These are phyloP conservation scores for Chloroceryle amazona DNA, from an alignment of 2,797 vertebrate species.

Conservation along the genomic window DNA sequence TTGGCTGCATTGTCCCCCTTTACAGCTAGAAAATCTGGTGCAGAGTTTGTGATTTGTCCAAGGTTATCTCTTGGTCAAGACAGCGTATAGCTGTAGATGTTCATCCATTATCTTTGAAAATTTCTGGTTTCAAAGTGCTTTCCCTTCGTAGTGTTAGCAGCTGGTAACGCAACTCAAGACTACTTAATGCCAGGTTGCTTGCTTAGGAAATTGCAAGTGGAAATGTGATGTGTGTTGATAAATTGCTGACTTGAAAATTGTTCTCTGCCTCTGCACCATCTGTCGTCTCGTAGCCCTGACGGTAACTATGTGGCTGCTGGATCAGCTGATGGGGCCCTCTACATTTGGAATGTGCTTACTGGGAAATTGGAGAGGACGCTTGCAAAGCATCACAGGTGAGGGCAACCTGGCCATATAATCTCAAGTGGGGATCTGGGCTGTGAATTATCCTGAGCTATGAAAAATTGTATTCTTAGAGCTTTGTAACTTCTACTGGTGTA, in stretches of 20 bases:
- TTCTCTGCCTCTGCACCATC: not conserved
- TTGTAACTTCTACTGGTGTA: not conserved
- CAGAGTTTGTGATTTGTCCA: not conserved
- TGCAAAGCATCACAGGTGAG: conserved; percentile 92
- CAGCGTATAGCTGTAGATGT: not conserved
- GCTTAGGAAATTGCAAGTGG: not conserved
- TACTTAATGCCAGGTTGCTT: not conserved
- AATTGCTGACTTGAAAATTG: not conserved
- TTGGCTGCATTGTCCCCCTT: not conserved
- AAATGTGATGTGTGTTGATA: not conserved
- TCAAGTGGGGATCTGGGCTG: not conserved
- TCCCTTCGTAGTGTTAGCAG: not conserved
- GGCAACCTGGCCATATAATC: fast-evolving
- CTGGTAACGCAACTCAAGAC: not conserved
- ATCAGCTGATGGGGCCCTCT: conserved; percentile 92
- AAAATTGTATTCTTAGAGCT: not conserved
- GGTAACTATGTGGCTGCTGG: conserved; percentile 91
- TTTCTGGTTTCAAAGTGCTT: not conserved
- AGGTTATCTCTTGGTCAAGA: not conserved
- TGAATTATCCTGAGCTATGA: not conserved
- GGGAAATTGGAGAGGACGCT: conserved; percentile 91
- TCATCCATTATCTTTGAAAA: not conserved
- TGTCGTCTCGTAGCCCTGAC: conserved; percentile 86
- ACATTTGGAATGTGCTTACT: conserved; percentile 92
- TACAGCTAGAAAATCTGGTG: not conserved